These are phyloP conservation scores for Odontocerum albicorne DNA, from an alignment of 2,888 invertebrate species.

Conservation along the genomic window DNA sequence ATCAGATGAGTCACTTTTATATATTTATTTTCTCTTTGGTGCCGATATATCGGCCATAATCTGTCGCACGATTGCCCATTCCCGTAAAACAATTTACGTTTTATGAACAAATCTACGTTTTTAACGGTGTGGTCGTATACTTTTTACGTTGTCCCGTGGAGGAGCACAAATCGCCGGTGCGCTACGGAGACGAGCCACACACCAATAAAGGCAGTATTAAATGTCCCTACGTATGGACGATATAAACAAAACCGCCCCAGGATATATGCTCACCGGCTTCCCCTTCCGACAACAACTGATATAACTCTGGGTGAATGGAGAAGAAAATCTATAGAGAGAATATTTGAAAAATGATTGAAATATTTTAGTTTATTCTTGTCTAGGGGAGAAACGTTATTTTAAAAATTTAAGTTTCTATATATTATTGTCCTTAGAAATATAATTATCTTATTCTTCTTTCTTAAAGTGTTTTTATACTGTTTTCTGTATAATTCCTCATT, in stretches of 20 bases:
- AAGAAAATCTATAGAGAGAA: no score
- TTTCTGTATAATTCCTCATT: no score
- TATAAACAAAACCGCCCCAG: conserved; percentile 29
- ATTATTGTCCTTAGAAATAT: no score
- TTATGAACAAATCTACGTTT: conserved; percentile 21
- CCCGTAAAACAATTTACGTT: conserved; percentile 13
- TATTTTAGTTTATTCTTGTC: no score
- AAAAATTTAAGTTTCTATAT: no score
- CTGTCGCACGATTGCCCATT: conserved; percentile 8
- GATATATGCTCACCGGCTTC: conserved; percentile 3
- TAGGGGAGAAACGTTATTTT: no score
- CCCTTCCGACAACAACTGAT: conserved; percentile 4
- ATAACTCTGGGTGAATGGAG: background rate
- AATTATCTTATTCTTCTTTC: no score
- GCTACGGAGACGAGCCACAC: conserved; percentile 12
- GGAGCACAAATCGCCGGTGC: background rate
- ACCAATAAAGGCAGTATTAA: conserved; percentile 35
- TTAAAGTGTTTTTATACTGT: no score
- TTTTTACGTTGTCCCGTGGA: conserved; percentile 16
- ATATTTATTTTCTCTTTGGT: background rate
- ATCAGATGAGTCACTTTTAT: no score
- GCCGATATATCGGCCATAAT: conserved; percentile 2
- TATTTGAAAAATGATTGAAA: no score
- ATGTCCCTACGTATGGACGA: conserved; percentile 29
- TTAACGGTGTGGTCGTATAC: conserved; percentile 13